Conservation (phyloP, 2,797 vertebrate genomes). For the Mormyrops attenuatus region DNA sequence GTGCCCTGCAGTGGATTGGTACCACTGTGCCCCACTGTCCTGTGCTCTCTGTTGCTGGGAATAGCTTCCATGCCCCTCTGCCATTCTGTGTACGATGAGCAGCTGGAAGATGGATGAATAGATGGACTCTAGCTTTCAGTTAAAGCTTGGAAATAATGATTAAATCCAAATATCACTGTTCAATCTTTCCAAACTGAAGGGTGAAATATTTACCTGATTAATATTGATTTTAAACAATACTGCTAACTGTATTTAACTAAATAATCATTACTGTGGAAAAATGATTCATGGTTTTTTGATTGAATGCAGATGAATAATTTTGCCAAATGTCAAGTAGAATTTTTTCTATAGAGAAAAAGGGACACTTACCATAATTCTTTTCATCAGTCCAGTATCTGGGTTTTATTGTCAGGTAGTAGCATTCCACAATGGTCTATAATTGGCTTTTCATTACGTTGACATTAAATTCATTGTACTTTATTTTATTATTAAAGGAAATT, state of each 20-base stretch:
- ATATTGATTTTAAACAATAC: not conserved
- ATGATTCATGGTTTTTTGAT: not conserved
- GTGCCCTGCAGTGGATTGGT: not conserved
- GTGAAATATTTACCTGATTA: not conserved
- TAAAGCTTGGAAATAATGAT: not conserved
- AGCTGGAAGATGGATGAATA: not conserved
- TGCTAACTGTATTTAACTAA: not conserved
- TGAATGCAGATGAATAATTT: not conserved
- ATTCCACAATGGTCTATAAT: not conserved
- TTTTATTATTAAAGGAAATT: not conserved
- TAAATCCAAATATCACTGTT: not conserved
- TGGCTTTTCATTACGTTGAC: not conserved
- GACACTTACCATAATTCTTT: not conserved
- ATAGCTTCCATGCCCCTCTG: not conserved
- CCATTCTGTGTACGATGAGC: not conserved
- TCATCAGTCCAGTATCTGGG: not conserved
- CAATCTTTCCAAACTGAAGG: not conserved
- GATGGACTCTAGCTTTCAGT: not conserved
- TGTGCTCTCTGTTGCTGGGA: not conserved
- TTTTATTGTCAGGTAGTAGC: not conserved
- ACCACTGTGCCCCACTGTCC: not conserved
- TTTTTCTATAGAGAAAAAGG: not conserved
- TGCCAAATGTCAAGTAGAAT: not conserved
- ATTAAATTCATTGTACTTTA: not conserved
- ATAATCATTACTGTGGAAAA: not conserved